A percentile compares a stretch with the other conserved stretches of the same genome.
Conservation (phyloP, 2,113 vertebrate species). For the Bostrychus sinensis region DNA sequence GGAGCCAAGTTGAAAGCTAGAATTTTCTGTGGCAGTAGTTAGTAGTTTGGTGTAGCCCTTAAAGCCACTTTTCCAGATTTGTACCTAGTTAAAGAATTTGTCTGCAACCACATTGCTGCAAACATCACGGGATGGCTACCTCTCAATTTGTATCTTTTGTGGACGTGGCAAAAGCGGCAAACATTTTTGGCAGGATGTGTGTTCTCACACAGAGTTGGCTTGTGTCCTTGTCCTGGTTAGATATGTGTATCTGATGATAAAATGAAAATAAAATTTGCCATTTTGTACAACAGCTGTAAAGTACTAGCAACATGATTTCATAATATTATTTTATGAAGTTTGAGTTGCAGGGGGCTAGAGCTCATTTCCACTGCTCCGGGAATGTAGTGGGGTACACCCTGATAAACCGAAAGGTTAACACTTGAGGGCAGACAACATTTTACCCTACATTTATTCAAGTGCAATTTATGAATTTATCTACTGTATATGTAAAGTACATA, state of each 20-base stretch:
- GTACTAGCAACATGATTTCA: too few species aligned
- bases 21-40: not conserved
- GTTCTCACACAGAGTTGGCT: not conserved
- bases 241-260: not conserved
- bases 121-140: not conserved
- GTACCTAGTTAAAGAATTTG: not conserved
- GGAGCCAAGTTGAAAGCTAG: not conserved
- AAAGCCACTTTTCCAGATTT: constrained; percentile 2
- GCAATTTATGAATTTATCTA: too few species aligned
- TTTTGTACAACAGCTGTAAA: too few species aligned
- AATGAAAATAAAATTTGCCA: too few species aligned
- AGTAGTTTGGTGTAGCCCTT: not conserved
- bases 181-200: not conserved
- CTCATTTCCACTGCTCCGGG: too few species aligned
- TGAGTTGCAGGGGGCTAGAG: too few species aligned
- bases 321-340: too few species aligned
- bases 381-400: too few species aligned
- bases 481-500: too few species aligned
- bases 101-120: not conserved
- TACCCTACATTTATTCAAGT: too few species aligned
- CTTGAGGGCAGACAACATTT: too few species aligned
- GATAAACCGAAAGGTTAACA: too few species aligned
- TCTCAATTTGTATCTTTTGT: not conserved
- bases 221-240: not conserved
- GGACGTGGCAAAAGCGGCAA: not conserved